Percentiles rank a stretch among this genome's conserved stretches.
phyloP scores from a whole-genome alignment of 1,140 invertebrate species.

The Lordiphosa collinella region DNA sequence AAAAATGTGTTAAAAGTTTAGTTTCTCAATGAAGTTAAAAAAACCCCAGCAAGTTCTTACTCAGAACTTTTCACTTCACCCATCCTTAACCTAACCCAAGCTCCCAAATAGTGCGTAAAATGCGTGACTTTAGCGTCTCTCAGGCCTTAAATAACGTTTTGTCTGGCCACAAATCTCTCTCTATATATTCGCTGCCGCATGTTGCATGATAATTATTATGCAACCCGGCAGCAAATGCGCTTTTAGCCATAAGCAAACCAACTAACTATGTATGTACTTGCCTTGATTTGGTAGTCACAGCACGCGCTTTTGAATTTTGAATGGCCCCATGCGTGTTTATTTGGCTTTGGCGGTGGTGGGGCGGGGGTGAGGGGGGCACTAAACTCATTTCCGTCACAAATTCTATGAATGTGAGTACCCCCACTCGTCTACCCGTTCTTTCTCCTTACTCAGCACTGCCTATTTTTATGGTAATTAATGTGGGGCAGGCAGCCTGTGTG shows the following conservation, averaged over 20 bases:
- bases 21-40: too few species aligned
- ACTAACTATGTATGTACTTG: background rate
- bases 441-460: conserved; percentile 25
- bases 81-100: conserved; percentile 3
- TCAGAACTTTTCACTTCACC: conserved; percentile 10
- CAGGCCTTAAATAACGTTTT: conserved; percentile 52
- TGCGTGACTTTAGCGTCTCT: conserved; percentile 47
- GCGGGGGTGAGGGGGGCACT: conserved; percentile 16
- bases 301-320: conserved; percentile 40
- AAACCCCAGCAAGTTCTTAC: too few species aligned
- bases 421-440: background rate
- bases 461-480: conserved; percentile 71
- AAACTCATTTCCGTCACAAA: conserved; percentile 72
- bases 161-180: conserved; percentile 54
- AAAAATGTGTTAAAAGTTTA: too few species aligned
- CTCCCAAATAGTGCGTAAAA: conserved; percentile 46
- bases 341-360: background rate
- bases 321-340: conserved; percentile 21
- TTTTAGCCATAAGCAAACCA: background rate
- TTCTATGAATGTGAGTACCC: conserved; percentile 55
- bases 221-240: conserved; percentile 40
- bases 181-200: conserved; percentile 36
- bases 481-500: conserved; percentile 41
- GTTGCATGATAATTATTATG: conserved; percentile 73
- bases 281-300: conserved; percentile 34